Percentiles rank a stretch among this genome's conserved stretches.
phyloP scores from a whole-genome alignment of 2,888 invertebrate genomes.

The Gymnosoma rotundatum region DNA sequence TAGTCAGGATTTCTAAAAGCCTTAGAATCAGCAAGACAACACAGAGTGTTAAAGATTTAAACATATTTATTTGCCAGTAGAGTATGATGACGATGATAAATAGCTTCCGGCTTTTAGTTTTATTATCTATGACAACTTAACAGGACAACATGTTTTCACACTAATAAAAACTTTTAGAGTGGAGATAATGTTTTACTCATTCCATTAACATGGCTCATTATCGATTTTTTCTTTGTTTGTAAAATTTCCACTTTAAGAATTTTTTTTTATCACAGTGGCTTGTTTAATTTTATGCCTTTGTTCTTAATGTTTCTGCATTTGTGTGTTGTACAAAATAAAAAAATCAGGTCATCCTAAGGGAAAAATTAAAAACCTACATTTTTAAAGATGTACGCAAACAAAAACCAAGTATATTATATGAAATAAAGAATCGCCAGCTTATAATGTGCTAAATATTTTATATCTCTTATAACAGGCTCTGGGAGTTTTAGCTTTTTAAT shows the following conservation, averaged over 20 bases:
- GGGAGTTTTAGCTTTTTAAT: slow-evolving; percentile 40
- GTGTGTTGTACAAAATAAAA: neutral
- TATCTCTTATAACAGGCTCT: neutral
- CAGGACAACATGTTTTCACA: slow-evolving; percentile 3
- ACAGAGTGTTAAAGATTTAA: no score
- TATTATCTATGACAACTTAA: no score
- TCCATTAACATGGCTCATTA: no score
- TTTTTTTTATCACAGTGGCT: neutral
- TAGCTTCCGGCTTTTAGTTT: neutral
- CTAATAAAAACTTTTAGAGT: neutral
- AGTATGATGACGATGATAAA: neutral
- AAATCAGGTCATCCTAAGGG: slow-evolving; percentile 14
- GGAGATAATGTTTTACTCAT: no score
- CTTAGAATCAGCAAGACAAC: no score
- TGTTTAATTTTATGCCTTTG: neutral
- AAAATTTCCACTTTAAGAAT: no score
- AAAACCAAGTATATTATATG: neutral
- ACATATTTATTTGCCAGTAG: no score
- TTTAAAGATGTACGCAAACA: neutral
- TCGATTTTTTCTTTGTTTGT: no score
- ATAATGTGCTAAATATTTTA: neutral
- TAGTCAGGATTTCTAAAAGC: no score
- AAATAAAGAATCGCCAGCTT: neutral
- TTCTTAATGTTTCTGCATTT: neutral
- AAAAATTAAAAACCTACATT: neutral